A percentile compares a stretch with the other conserved stretches of the same genome.
These are phyloP conservation scores for Montipora foliosa DNA, from an alignment of 64 coral and sea anemone genomes.

Conservation along the genomic window DNA sequence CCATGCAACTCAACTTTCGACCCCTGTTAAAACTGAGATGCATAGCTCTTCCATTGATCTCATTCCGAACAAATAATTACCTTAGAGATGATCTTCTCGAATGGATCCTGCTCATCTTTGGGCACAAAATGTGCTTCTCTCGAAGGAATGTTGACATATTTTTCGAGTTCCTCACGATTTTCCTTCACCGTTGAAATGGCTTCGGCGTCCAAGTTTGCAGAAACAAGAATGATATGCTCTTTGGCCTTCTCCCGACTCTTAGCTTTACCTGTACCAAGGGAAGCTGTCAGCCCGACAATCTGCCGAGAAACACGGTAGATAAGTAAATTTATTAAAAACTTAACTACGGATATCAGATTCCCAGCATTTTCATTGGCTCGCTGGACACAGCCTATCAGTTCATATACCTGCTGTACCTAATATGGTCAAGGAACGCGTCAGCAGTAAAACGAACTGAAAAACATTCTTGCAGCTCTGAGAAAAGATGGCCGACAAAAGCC, in stretches of 20 bases:
- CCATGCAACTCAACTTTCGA: too few relatives aligned
- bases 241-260: conserved; percentile 47
- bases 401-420: too few relatives aligned
- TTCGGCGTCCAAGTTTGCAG: conserved; percentile 81
- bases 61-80: background rate
- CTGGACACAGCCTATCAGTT: too few relatives aligned
- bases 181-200: conserved; percentile 75
- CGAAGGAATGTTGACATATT: conserved; percentile 40
- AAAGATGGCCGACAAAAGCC: too few relatives aligned
- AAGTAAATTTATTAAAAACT: too few relatives aligned
- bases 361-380: too few relatives aligned
- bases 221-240: conserved; percentile 78
- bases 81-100: conserved; percentile 47
- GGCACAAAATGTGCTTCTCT: conserved; percentile 26
- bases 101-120: conserved; percentile 4
- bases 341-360: too few relatives aligned
- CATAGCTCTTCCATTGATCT: too few relatives aligned
- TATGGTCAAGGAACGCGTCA: too few relatives aligned
- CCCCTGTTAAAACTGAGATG: too few relatives aligned
- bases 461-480: too few relatives aligned
- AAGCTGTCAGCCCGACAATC: conserved; percentile 86
- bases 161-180: conserved; percentile 40
- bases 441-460: too few relatives aligned
- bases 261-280: conserved; percentile 83
- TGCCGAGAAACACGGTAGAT: background rate